Evolutionary conservation across 2,113 vertebrate genomes (phyloP), one percentile per base, ranked within the genome.

Genomic region (Tretioscincus oriximinensis): DNA sequence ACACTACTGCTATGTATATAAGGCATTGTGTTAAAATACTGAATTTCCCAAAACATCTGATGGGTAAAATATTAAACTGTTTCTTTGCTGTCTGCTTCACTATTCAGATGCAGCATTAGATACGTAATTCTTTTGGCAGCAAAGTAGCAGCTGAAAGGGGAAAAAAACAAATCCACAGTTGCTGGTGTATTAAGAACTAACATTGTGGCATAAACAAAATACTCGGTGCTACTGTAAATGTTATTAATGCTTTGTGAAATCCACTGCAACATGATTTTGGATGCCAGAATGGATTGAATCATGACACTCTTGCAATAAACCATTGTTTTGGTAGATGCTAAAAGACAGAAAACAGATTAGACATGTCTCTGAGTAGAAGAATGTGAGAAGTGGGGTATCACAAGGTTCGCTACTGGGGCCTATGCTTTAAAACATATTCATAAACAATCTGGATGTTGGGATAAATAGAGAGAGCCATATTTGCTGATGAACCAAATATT

Each of bases 1-100:
- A 14, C 83, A 77, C 90, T 90, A 89, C 85, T 87, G 49, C 58
- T 66, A n/a, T 82, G 61, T 87, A 22, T 81, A 89, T 89, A 72
- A 88, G 79, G 90, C 87, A 58, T 83, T 93, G 84, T 78, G 1
- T 86, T 87, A 88, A 74, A 58, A 77, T 28, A 54, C 78, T 22
- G 26, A 16, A 8, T 14, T 72, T 29, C 22, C 82, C 26, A 8
- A 86, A 58, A 79, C 63, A 60, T 29, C 21, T 29, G 68, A 86
- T 85, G 68, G 45, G 61, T 84, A 60, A 80, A 85, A 45, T 45
- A 31, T 22, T 29, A 73, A 76, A 28, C 12, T 4, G 26, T 24
- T 41, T 73, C 63, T 81, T 14, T 58, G 54, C 14, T 58, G 54
- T 58, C 54, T 16, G 60, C 63, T 5, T 68, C 16, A 72, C 11